phyloP scores from a whole-genome alignment of 2,888 invertebrate genomes.

The Trachelus troglodyta region DNA sequence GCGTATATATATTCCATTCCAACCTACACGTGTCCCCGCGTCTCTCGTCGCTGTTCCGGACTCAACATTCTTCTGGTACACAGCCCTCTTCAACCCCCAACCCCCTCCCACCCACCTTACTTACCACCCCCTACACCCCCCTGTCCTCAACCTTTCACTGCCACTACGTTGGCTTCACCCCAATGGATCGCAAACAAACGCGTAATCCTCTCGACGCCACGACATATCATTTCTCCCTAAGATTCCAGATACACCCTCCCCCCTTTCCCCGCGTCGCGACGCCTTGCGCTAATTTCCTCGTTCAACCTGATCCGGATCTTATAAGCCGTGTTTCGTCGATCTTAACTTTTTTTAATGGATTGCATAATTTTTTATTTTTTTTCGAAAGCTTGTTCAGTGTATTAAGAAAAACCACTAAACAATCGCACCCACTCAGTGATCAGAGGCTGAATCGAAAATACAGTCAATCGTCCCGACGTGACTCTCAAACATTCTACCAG shows the following conservation, averaged over 20 bases:
- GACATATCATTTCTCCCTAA: conserved; percentile 17
- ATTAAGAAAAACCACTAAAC: background rate
- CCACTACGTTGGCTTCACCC: conserved; percentile 22
- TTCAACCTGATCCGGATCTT: background rate
- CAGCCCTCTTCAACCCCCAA: conserved; percentile 5
- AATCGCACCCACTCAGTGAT: background rate
- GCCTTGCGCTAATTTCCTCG: background rate
- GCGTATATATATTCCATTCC: conserved; percentile 45
- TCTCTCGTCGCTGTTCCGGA: conserved; percentile 54
- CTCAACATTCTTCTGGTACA: conserved; percentile 54
- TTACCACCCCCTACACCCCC: conserved; percentile 22
- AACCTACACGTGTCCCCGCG: conserved; percentile 61
- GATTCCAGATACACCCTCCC: conserved; percentile 29
- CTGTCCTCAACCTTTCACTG: conserved; percentile 22
- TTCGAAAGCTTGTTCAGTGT: too few relatives aligned
- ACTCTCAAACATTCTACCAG: background rate
- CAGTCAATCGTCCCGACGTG: background rate
- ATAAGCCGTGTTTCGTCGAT: background rate
- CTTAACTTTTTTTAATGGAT: too few relatives aligned
- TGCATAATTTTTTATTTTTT: too few relatives aligned
- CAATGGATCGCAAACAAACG: conserved; percentile 45
- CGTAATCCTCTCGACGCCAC: conserved; percentile 57
- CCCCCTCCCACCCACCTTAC: conserved; percentile 22
- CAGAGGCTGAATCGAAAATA: background rate
- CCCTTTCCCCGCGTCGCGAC: conserved; percentile 1